A percentile compares a stretch with the other conserved stretches of the same genome.
Evolutionary conservation across 2,113 vertebrate species (phyloP).

Genomic region (Triplophysa tibetana): DNA sequence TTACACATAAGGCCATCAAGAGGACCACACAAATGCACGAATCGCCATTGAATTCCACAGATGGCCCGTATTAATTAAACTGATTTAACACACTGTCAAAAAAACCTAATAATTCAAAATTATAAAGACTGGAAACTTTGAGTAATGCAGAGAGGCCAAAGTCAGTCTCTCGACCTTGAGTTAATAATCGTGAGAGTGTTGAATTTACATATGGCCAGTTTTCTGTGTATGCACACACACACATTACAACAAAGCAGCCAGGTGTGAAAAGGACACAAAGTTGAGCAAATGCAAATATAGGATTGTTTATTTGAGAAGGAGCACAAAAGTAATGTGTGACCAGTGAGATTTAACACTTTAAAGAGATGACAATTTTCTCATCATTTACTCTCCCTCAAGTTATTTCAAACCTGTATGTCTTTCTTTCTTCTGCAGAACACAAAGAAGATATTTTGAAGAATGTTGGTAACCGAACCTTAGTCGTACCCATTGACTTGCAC

Average conservation of each 20-base stretch:
- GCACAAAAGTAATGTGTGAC: neutral
- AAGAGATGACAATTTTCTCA: too few relatives aligned
- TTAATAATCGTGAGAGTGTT: constrained; percentile 1
- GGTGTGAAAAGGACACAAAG: constrained; percentile 25
- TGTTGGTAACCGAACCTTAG: too few relatives aligned
- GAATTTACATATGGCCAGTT: constrained; percentile 29
- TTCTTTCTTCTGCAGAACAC: too few relatives aligned
- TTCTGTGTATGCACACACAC: neutral
- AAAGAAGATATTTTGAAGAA: too few relatives aligned
- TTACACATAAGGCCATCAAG: constrained; percentile 9
- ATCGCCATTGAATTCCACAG: constrained; percentile 11
- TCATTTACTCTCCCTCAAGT: too few relatives aligned
- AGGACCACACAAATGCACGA: constrained; percentile 5
- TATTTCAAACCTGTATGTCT: too few relatives aligned
- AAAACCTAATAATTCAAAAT: constrained; percentile 31
- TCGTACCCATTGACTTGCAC: too few relatives aligned
- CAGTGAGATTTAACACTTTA: too few relatives aligned
- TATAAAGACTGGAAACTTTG: constrained; percentile 27
- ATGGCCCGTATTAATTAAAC: constrained; percentile 39
- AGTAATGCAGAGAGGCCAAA: neutral
- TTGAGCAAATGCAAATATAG: constrained; percentile 16
- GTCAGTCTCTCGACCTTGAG: constrained; percentile 23
- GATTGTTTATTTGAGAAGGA: neutral
- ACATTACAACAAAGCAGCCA: neutral
- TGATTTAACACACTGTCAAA: constrained; percentile 35